Evolutionary conservation across 2,888 invertebrate genomes (phyloP), one percentile per base, ranked within the genome.

Genomic region (Blastobasis adustella): DNA sequence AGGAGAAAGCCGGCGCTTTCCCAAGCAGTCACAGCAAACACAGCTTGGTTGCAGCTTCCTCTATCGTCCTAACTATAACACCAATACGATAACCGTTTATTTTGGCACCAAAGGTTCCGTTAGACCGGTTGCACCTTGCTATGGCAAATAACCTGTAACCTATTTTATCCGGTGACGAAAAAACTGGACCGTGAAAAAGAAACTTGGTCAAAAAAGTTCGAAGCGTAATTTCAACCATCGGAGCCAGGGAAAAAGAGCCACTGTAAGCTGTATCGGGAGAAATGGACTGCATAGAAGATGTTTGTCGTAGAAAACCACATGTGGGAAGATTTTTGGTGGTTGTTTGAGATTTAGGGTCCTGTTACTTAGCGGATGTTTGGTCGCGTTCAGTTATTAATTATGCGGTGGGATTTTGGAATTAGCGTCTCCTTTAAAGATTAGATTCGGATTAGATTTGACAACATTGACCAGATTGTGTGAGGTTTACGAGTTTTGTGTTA

Each of bases 61-160:
- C 76, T 79, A 82, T 81, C 79, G 53, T 47, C 48, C 63, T 23
- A 23, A 23, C 62, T 37, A 57, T 71, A 64, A 64, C 69, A 71
- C 66, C 63, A 69, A 66, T 67, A 73, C 69, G 76, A 72, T 76
- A 82, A 79, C 65, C 69, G 82, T 85, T 85, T 82, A 76, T 82
- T 80, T 83, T 82, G 71, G 76, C 81, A 73, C 69, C 76, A 66
- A 67, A 68, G 49, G 74, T 78, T 72, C 86, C 86, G 86, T 87
- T 86, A 83, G 66, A 59, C 52, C 62, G 66, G 68, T 69, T 79
- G 82, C 88, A 88, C 88, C 88, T 87, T 88, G 88, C 87, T 73
- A 71, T 75, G 71, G 76, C 79, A 83, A 83, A 83, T 85, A 87
- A 87, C 87, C 86, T 87, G 85, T 84, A 85, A 86, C 85, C 85